Conservation (phyloP, 2,797 vertebrate species). For the Peromyscus nudipes region DNA sequence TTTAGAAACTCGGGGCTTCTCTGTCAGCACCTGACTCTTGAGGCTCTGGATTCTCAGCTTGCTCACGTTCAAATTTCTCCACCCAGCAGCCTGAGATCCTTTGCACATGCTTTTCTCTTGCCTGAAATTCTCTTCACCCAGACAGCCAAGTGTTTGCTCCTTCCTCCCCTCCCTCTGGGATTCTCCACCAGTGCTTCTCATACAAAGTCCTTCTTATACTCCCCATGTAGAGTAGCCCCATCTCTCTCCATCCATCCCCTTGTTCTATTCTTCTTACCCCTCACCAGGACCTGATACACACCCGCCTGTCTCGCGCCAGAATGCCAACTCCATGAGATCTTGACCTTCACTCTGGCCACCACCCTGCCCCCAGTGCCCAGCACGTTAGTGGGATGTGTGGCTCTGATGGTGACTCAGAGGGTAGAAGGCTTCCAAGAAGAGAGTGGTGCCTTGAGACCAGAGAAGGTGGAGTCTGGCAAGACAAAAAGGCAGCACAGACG, state of each 20-base stretch:
- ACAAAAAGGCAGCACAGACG: neutral
- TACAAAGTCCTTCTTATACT: neutral
- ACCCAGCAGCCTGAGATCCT: neutral
- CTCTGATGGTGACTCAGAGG: neutral
- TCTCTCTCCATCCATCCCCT: neutral
- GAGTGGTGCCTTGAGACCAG: neutral
- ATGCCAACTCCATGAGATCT: neutral
- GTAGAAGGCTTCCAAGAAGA: neutral
- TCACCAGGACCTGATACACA: neutral
- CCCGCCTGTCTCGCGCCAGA: neutral
- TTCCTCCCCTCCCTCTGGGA: neutral
- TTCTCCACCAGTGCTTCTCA: neutral
- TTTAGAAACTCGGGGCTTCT: neutral
- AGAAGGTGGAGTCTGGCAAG: neutral
- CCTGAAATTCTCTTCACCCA: neutral
- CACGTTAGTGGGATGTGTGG: neutral
- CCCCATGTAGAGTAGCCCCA: neutral
- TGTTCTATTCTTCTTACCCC: neutral
- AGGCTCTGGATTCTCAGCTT: neutral
- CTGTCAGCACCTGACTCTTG: neutral
- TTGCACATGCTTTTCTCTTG: neutral
- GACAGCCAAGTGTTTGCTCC: neutral
- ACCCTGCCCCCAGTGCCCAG: neutral
- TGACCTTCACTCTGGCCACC: neutral
- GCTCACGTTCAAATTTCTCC: neutral